These are phyloP conservation scores for Dioctria rufipes DNA, from an alignment of 2,888 invertebrate genomes.

Conservation along the genomic window DNA sequence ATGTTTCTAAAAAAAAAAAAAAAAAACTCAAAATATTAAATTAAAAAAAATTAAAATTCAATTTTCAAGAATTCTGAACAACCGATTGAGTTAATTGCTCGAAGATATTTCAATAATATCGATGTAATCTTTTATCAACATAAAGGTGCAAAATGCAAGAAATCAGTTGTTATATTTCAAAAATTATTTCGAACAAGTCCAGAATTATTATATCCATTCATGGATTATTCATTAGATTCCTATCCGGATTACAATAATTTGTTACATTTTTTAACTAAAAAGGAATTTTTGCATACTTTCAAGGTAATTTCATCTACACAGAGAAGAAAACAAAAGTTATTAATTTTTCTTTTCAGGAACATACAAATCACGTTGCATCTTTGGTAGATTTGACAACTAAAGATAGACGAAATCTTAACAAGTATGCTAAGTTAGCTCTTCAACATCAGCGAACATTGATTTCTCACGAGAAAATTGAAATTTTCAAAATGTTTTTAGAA, in stretches of 20 bases:
- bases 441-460: not conserved
- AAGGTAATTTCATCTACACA: not conserved
- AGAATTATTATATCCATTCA: not conserved
- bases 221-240: not conserved
- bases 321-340: not conserved
- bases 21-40: not conserved
- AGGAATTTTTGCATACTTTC: not conserved
- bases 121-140: too few relatives aligned
- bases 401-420: too few relatives aligned
- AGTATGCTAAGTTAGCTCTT: not conserved
- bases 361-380: not conserved
- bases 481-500: slow-evolving; percentile 15
- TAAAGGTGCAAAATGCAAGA: too few relatives aligned
- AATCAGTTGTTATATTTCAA: slow-evolving; percentile 2
- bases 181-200: not conserved
- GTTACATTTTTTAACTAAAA: not conserved
- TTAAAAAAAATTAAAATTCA: slow-evolving; percentile 1
- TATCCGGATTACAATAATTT: not conserved
- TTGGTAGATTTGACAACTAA: not conserved
- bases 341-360: not conserved
- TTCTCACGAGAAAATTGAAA: slow-evolving; percentile 8
- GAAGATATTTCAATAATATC: too few relatives aligned
- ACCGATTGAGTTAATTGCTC: not conserved
- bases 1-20: slow-evolving; percentile 10
- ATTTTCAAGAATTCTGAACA: not conserved